Percentiles rank a stretch among this genome's conserved stretches.
Conservation (phyloP, 2,888 invertebrate species). For the Corbicula japonica region DNA sequence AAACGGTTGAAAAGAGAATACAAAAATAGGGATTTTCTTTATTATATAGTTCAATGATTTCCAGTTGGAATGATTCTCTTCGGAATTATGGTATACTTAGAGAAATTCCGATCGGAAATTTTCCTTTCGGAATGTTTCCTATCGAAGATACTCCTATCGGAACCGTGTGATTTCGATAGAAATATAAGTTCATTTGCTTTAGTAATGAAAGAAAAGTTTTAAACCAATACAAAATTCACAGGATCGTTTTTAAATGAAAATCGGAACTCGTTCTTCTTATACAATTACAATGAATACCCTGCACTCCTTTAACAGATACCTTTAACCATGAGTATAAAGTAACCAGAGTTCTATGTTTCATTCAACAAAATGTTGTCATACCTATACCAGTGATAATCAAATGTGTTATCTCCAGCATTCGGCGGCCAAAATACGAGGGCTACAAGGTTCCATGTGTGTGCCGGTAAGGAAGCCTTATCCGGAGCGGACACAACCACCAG, state of each 20-base stretch:
- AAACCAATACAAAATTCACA: background rate
- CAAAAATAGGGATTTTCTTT: no score
- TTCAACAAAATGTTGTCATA: background rate
- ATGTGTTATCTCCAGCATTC: conserved; percentile 16
- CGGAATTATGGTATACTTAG: no score
- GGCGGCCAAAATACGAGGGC: conserved; percentile 63
- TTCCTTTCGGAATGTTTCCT: no score
- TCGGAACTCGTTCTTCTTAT: background rate
- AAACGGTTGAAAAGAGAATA: no score
- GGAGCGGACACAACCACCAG: conserved; percentile 18
- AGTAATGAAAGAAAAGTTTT: background rate
- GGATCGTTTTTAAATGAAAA: background rate
- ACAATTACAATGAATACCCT: background rate
- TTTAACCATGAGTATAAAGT: background rate
- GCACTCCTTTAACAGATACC: background rate
- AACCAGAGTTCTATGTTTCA: no score
- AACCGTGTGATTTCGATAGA: no score
- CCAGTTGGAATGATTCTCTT: no score
- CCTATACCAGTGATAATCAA: conserved; percentile 62
- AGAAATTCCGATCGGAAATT: no score
- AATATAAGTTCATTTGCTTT: no score
- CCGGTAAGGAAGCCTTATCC: conserved; percentile 23
- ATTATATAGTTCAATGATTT: no score
- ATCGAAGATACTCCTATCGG: no score
- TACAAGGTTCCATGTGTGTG: conserved; percentile 36